Base-by-base conservation (phyloP, 2,888 invertebrate genomes). In the Agrochola circellaris region DNA sequence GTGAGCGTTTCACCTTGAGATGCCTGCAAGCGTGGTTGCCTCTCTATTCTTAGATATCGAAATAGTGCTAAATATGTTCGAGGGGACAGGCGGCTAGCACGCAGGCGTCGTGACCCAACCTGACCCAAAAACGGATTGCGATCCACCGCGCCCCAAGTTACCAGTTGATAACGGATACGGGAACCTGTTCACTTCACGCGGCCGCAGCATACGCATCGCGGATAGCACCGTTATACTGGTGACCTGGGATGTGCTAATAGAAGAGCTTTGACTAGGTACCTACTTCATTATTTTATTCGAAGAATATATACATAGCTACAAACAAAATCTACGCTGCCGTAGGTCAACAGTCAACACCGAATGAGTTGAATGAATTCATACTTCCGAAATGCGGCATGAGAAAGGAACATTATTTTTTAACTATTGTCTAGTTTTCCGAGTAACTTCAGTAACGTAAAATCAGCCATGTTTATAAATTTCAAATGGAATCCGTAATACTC, bases 91-190 rank as follows among this genome's bases (percentile, higher is more conserved):
- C 90, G 88, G 89, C 86, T 83, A 93, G 89, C 91, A 95, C 96
- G 96, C 96, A 96, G 94, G 96, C 96, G 96, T 94, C 94, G 92
- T 96, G 96, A 96, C 96, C 96, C 92, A 95, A 92, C 92, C 94
- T 96, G 96, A 96, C 96, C 96, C 95, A 96, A 96, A 96, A 96
- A 94, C 94, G 92, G 91, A 93, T 89, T 92, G 91, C 92, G 94
- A 92, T 92, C 93, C 92, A 93, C 94, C 94, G 93, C 94, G 92
- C 95, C 94, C 92, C 91, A 91, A 91, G 91, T 91, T 91, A 91
- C 93, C 92, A 93, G 92, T 94, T 94, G 93, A 94, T 95, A 94
- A 94, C 95, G 94, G 95, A 94, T 94, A 92, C 92, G 89, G 94
- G 94, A 95, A 95, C 95, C 94, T 94, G 95, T 94, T 95, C 92